Conservation (phyloP, 92 coral and sea anemone species). For the Palythoa caribaeorum region DNA sequence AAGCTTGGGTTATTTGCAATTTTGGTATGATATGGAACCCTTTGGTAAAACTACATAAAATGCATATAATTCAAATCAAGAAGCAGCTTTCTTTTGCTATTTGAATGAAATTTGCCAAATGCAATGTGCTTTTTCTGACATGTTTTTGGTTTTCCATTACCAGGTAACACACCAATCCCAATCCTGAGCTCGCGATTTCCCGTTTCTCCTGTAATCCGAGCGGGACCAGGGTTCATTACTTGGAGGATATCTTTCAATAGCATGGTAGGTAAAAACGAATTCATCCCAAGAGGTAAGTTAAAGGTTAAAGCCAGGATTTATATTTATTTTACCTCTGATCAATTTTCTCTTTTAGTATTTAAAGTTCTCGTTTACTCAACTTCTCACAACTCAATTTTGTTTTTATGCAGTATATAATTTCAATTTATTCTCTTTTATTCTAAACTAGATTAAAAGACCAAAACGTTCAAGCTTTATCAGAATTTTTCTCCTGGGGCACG, state of each 20-base stretch:
- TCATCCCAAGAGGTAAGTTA: not conserved
- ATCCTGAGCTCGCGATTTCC: conserved; percentile 47
- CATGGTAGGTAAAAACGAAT: conserved; percentile 7
- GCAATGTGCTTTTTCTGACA: no score
- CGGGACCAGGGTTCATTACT: not conserved
- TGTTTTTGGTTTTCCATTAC: not conserved
- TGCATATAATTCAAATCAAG: no score
- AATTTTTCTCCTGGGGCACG: conserved; percentile 48
- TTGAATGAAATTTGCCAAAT: no score
- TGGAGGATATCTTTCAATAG: conserved; percentile 43
- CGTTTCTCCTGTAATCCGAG: conserved; percentile 15
- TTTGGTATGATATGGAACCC: no score
- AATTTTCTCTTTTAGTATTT: no score
- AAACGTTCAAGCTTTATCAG: conserved; percentile 49
- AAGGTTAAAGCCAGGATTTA: not conserved
- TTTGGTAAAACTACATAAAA: no score
- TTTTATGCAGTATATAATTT: not conserved
- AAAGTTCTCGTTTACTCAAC: not conserved
- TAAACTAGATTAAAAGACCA: conserved; percentile 56
- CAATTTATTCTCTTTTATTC: not conserved
- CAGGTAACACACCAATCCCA: conserved; percentile 59
- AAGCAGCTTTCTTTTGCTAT: no score
- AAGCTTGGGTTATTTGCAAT: no score
- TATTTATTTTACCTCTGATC: not conserved
- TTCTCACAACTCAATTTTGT: not conserved